Base-by-base conservation (phyloP, 2,113 vertebrate genomes). In the Rissa tridactyla region DNA sequence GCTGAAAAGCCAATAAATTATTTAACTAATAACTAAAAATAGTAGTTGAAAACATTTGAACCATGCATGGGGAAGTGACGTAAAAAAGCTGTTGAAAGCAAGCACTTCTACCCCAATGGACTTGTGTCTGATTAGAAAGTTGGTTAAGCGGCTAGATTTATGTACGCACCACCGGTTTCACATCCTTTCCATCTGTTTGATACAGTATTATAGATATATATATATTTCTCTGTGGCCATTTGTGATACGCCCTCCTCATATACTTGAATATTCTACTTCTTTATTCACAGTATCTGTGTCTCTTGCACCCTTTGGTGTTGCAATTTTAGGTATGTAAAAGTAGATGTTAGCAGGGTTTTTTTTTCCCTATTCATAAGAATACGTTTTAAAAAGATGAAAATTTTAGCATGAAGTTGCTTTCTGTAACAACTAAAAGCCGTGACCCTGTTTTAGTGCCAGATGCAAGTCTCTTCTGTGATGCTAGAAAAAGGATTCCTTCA, bases 321-420 rank as follows among this genome's bases (percentile, higher is more conserved):
- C 98, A 98, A 97, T 99, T 99, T 99, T 99, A 99, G 98, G 98
- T 99, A 99, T 99, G 99, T 99, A 99, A 99, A 99, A 99, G 99
- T 99, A 99, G 99, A 98, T 99, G 99, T 99, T 99, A 98, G 99
- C 99, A 98, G 98, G 97, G 97, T 90, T 98, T 98, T 98, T 95
- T 99, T 99, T 98, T 93, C 97, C 98, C 98, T 99, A 98, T 98
- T 99, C 98, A 98, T 98, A 99, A 98, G 98, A 98, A 98, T 98
- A 98, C 98, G 95, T 98, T 98, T 97, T 90, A 98, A 98, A 98
- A 97, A 94, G 70, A 97, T 89, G 93, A 98, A 98, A 98, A 98
- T 97, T 98, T 98, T 98, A 99, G 98, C 98, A 98, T 98, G 98
- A 98, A 97, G 96, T 98, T 98, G 98, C 98, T 98, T 98, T 98